Conservation (phyloP, 1,140 invertebrate genomes). For the Leptinotarsa defecta region DNA sequence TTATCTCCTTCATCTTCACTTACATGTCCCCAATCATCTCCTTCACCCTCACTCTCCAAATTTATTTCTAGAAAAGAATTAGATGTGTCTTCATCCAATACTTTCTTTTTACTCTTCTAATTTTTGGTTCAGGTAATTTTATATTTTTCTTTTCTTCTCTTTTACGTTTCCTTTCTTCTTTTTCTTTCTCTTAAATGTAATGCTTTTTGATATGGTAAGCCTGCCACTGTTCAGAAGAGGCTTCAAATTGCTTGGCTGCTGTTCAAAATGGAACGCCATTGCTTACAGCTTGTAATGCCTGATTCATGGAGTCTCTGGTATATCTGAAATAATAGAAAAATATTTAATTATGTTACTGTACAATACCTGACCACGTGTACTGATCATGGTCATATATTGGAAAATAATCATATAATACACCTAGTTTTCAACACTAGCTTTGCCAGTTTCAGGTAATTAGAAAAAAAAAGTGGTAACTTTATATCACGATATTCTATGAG, state of each 20-base stretch:
- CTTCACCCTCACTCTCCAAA: neutral
- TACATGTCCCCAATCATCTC: neutral
- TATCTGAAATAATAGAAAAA: neutral
- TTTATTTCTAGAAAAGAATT: neutral
- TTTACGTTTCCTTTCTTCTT: neutral
- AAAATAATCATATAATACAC: neutral
- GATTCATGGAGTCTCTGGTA: neutral
- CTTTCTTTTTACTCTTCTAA: neutral
- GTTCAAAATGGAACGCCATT: neutral
- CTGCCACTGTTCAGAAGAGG: neutral
- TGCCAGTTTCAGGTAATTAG: neutral
- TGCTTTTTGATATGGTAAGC: neutral
- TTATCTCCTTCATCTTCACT: neutral
- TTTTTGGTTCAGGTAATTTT: conserved; percentile 3
- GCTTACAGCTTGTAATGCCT: neutral
- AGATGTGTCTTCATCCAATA: neutral
- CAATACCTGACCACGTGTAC: neutral
- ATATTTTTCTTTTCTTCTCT: neutral
- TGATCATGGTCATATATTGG: neutral
- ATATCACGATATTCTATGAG: too few species aligned
- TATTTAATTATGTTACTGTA: neutral
- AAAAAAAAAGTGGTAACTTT: neutral
- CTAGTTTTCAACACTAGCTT: neutral
- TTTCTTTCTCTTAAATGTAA: neutral
- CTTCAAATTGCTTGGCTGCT: neutral